phyloP scores from a whole-genome alignment of 2,888 invertebrate genomes.

The Tricholauxania praeusta region DNA sequence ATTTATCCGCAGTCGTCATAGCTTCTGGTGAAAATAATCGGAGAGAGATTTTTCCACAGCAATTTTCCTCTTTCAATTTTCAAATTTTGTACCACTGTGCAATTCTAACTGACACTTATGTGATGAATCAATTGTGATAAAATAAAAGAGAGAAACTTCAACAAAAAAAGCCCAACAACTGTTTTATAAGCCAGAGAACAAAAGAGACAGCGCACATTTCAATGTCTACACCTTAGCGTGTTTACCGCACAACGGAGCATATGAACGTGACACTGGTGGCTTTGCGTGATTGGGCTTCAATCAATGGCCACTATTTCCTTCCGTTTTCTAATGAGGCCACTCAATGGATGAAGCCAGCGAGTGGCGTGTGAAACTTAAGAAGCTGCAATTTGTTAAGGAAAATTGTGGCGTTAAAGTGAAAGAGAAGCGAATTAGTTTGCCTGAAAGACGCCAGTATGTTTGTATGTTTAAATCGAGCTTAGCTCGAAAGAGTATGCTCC shows the following conservation, averaged over 20 bases:
- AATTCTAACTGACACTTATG: background rate
- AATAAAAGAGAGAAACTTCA: background rate
- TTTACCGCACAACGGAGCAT: background rate
- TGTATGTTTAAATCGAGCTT: no score
- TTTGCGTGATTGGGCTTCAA: slow-evolving; percentile 2
- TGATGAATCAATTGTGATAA: slow-evolving; percentile 11
- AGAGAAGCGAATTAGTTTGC: background rate
- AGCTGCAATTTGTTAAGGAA: background rate
- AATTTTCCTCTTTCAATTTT: no score
- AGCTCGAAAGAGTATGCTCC: no score
- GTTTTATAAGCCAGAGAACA: background rate
- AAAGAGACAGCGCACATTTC: no score
- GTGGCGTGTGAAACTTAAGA: background rate
- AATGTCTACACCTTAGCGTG: no score
- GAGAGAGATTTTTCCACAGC: no score
- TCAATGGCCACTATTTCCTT: background rate
- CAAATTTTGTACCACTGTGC: background rate
- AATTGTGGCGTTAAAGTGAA: background rate
- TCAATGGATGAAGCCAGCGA: background rate
- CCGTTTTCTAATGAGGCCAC: slow-evolving; percentile 11
- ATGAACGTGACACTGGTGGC: slow-evolving; percentile 1
- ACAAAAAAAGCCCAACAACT: background rate
- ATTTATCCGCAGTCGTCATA: no score
- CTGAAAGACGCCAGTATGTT: no score
- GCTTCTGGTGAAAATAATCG: no score